phyloP scores from a whole-genome alignment of 2,113 vertebrate species.

The Pelmatolapia mariae region DNA sequence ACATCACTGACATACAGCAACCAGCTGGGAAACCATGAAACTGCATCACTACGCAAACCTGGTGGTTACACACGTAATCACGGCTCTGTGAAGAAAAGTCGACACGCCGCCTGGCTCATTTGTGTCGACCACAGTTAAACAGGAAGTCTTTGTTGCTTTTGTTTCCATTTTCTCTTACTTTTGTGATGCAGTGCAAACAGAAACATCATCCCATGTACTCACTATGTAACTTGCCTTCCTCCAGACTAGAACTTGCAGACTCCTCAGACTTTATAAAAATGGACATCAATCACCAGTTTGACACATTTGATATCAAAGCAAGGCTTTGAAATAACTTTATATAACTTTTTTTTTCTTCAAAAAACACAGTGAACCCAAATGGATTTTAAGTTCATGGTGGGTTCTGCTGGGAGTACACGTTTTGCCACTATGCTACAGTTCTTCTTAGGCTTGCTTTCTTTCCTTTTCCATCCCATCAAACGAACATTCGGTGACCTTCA shows the following conservation, averaged over 20 bases:
- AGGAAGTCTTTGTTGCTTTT: neutral
- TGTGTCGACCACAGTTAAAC: neutral
- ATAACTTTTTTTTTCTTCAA: conserved; percentile 3
- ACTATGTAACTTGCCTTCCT: conserved; percentile 17
- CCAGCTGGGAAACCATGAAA: conserved; percentile 7
- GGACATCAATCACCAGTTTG: neutral
- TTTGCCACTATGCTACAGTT: conserved; percentile 33
- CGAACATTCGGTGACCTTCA: conserved; percentile 45
- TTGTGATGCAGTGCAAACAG: neutral
- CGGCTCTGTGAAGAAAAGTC: neutral
- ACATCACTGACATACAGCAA: conserved; percentile 49
- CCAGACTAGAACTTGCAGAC: conserved; percentile 20
- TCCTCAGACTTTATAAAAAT: conserved; percentile 6
- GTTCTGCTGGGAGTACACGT: conserved; percentile 19
- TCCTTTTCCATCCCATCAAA: conserved; percentile 3
- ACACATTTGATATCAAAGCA: conserved; percentile 25
- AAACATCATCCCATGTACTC: neutral
- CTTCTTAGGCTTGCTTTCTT: conserved; percentile 7
- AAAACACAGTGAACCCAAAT: conserved; percentile 60
- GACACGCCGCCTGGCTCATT: neutral
- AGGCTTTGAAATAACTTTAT: neutral
- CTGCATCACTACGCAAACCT: neutral
- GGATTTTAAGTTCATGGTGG: conserved; percentile 43
- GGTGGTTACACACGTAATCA: neutral
- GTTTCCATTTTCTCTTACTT: neutral